These are phyloP conservation scores for Julus scandinavius DNA, from an alignment of 2,888 invertebrate species.

Conservation along the genomic window DNA sequence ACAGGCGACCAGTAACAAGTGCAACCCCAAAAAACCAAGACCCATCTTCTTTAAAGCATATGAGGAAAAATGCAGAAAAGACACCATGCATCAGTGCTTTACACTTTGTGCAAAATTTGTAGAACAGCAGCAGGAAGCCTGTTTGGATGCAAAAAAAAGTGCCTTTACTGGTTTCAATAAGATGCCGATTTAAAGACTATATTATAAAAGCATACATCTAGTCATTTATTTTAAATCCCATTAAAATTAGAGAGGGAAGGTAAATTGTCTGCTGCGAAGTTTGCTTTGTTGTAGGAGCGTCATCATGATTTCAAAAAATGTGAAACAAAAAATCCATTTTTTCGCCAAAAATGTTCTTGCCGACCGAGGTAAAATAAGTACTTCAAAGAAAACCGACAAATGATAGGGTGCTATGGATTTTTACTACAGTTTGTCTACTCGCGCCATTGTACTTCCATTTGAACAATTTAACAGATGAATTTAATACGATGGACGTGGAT, in stretches of 20 bases:
- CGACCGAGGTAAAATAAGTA: not conserved
- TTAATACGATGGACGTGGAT: slow-evolving; percentile 23
- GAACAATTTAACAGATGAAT: slow-evolving; percentile 37
- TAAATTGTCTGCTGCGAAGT: not conserved
- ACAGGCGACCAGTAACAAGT: slow-evolving; percentile 50
- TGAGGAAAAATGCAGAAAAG: slow-evolving; percentile 49
- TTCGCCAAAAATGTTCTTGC: not conserved
- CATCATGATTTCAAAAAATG: not conserved
- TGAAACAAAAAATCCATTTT: slow-evolving; percentile 25
- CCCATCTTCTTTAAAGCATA: slow-evolving; percentile 49
- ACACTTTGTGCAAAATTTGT: slow-evolving; percentile 47
- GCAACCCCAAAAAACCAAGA: slow-evolving; percentile 9
- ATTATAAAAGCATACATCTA: slow-evolving; percentile 20
- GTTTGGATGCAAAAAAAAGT: not conserved
- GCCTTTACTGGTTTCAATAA: slow-evolving; percentile 8
- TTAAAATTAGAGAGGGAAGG: slow-evolving; percentile 40
- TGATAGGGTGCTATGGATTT: slow-evolving; percentile 51
- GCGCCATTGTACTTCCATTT: slow-evolving; percentile 20
- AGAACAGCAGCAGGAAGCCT: slow-evolving; percentile 48
- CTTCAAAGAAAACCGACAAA: slow-evolving; percentile 50
- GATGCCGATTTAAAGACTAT: slow-evolving; percentile 20
- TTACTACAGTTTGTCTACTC: not conserved
- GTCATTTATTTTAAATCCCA: slow-evolving; percentile 36
- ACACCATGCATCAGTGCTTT: slow-evolving; percentile 49
- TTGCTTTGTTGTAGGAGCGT: slow-evolving; percentile 7